phyloP scores from a whole-genome alignment of 2,113 vertebrate species.

The Stegostoma tigrinum region DNA sequence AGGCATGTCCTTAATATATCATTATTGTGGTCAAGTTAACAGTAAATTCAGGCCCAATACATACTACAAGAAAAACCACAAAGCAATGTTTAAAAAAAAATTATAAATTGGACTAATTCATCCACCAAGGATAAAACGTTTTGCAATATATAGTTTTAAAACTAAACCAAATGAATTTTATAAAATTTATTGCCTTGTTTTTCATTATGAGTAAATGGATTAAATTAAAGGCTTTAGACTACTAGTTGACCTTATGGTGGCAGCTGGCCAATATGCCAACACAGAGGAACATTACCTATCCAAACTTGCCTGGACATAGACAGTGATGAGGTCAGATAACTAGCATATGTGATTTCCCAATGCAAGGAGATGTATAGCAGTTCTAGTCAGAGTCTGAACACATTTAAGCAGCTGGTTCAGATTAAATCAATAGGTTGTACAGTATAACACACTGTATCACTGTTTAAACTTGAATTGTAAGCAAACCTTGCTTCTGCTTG shows the following conservation, averaged over 20 bases:
- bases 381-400: constrained; percentile 1
- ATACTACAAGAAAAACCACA: background rate
- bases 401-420: background rate
- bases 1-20: background rate
- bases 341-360: constrained; percentile 31
- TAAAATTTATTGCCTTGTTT: background rate
- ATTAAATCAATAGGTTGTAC: constrained; percentile 29
- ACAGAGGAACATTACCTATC: background rate
- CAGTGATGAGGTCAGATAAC: constrained; percentile 34
- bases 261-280: background rate
- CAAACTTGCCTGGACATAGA: background rate
- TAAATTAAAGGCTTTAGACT: constrained; percentile 15
- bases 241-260: background rate
- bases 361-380: background rate
- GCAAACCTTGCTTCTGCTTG: background rate
- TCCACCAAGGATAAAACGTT: background rate
- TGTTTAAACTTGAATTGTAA: constrained; percentile 10
- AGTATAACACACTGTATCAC: constrained; percentile 9
- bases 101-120: background rate
- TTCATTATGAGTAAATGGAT: constrained; percentile 10
- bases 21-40: background rate
- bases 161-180: background rate
- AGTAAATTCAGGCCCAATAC: background rate
- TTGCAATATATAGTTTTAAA: background rate
- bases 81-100: background rate